phyloP scores from a whole-genome alignment of 2,113 vertebrate genomes.

The Antechinus flavipes region DNA sequence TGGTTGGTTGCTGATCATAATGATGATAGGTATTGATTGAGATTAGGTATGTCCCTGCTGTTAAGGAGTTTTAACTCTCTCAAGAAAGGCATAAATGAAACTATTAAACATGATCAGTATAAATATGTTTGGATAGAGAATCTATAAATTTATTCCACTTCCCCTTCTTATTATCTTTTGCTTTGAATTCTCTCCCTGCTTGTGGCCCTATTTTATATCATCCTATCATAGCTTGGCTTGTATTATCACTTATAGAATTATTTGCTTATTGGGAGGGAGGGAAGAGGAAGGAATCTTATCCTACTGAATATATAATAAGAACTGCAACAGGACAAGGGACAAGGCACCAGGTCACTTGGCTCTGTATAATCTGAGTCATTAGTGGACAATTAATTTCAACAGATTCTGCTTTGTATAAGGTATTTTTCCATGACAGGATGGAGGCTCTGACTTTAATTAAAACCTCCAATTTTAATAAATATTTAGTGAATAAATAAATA shows the following conservation, averaged over 20 bases:
- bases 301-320: not conserved
- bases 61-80: slow-evolving; percentile 39
- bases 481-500: not conserved
- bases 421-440: not conserved
- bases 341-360: not conserved
- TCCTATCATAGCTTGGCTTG: not conserved
- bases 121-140: slow-evolving; percentile 9
- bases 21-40: slow-evolving; percentile 21
- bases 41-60: slow-evolving; percentile 17
- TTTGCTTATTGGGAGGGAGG: not conserved
- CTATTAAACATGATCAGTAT: not conserved
- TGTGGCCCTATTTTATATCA: not conserved
- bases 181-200: not conserved
- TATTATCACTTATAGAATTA: not conserved
- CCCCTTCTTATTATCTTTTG: not conserved
- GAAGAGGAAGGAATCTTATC: not conserved
- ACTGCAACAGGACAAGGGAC: not conserved
- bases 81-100: slow-evolving; percentile 9
- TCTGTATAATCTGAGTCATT: not conserved
- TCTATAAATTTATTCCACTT: too few relatives aligned
- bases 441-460: not conserved
- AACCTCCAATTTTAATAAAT: not conserved
- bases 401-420: not conserved
- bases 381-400: not conserved
- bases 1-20: not conserved